Evolutionary conservation across 1,140 invertebrate genomes (phyloP).

Genomic region (Drosophila oshimai): DNA sequence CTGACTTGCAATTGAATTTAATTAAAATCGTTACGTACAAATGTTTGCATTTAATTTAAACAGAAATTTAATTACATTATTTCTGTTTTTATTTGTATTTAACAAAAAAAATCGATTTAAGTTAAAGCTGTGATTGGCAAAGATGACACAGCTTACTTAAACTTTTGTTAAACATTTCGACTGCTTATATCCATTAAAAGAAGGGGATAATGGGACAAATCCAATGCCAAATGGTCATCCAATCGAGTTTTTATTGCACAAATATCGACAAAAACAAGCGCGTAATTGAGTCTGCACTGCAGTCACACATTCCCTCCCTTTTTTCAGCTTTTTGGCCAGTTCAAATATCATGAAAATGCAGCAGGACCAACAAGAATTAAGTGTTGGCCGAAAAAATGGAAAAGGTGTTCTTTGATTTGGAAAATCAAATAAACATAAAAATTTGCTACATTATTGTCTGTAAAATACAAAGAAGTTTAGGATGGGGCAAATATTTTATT

Average conservation of each 20-base stretch:
- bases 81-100: conserved; percentile 28
- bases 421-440: neutral
- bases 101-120: conserved; percentile 20
- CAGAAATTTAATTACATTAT: conserved; percentile 4
- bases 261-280: conserved; percentile 60
- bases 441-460: neutral
- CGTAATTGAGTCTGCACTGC: conserved; percentile 65
- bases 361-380: conserved; percentile 60
- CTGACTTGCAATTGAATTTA: conserved; percentile 43
- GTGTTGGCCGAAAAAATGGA: conserved; percentile 34
- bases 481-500: neutral
- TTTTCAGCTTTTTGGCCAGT: neutral
- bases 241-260: conserved; percentile 67
- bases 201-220: neutral
- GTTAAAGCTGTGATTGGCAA: conserved; percentile 29
- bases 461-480: neutral
- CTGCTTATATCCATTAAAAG: neutral
- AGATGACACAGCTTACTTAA: conserved; percentile 2
- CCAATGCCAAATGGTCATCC: conserved; percentile 27
- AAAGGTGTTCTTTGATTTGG: conserved; percentile 55
- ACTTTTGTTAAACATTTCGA: neutral
- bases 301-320: neutral
- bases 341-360: conserved; percentile 61
- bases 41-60: conserved; percentile 58
- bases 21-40: conserved; percentile 32